Conservation (phyloP, 2,888 invertebrate genomes). For the Caenorhabditis uteleia region DNA sequence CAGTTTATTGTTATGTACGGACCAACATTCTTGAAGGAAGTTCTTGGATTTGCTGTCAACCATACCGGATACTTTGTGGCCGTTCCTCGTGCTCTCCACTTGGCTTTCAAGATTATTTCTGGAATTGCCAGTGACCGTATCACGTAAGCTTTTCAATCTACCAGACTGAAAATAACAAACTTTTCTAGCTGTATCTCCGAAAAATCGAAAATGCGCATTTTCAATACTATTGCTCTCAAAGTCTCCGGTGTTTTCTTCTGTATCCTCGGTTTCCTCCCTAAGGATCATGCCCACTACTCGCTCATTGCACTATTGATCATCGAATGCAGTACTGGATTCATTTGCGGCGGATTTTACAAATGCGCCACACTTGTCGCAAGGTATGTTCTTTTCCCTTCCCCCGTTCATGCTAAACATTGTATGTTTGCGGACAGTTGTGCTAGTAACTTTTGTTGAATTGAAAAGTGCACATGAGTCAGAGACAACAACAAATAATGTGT, state of each 20-base stretch:
- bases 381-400: too few relatives aligned
- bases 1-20: slow-evolving; percentile 61
- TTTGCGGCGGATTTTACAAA: slow-evolving; percentile 61
- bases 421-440: too few relatives aligned
- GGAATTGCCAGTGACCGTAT: slow-evolving; percentile 55
- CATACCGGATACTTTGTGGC: slow-evolving; percentile 59
- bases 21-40: slow-evolving; percentile 55
- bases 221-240: slow-evolving; percentile 62
- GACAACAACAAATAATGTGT: too few relatives aligned
- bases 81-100: slow-evolving; percentile 53
- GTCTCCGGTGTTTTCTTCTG: slow-evolving; percentile 55
- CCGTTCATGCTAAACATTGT: too few relatives aligned
- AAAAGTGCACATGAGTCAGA: too few relatives aligned
- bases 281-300: slow-evolving; percentile 40
- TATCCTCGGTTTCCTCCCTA: slow-evolving; percentile 51
- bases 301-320: slow-evolving; percentile 48
- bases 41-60: slow-evolving; percentile 55
- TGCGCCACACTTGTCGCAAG: slow-evolving; percentile 61
- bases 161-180: neutral
- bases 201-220: slow-evolving; percentile 59
- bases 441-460: too few relatives aligned
- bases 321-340: slow-evolving; percentile 57
- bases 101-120: slow-evolving; percentile 52
- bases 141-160: slow-evolving; percentile 13
- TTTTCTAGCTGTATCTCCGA: slow-evolving; percentile 55